A percentile compares a stretch with the other conserved stretches of the same genome.
Evolutionary conservation across 2,797 vertebrate species (phyloP).

Genomic region (Rhadinocentrus ornatus): DNA sequence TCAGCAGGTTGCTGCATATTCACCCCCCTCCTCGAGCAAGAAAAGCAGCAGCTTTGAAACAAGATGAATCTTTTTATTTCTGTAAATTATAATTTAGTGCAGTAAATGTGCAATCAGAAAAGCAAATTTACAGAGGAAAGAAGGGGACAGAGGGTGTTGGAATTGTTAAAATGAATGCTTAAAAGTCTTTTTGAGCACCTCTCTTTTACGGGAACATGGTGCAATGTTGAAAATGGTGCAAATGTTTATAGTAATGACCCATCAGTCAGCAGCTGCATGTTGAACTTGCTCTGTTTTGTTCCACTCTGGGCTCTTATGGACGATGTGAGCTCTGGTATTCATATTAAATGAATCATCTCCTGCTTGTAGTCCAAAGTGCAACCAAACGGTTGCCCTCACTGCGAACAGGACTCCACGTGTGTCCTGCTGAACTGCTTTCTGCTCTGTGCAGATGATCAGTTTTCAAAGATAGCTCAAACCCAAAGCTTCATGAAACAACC

Average conservation of each 20-base stretch:
- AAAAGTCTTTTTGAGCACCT: background rate
- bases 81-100: background rate
- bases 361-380: background rate
- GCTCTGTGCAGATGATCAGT: too few species aligned
- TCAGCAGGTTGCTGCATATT: slow-evolving; percentile 63
- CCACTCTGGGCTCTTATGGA: background rate
- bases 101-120: background rate
- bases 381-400: background rate
- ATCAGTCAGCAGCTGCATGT: background rate
- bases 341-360: background rate
- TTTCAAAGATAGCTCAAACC: too few species aligned
- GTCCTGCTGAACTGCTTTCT: background rate
- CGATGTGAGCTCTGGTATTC: background rate
- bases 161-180: background rate
- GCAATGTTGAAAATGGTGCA: background rate
- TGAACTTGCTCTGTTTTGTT: background rate
- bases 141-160: background rate
- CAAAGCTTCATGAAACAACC: too few species aligned
- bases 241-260: background rate
- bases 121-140: background rate
- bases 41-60: background rate
- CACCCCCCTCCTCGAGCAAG: slow-evolving; percentile 1
- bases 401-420: background rate
- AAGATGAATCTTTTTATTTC: background rate
- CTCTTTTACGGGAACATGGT: background rate